Evolutionary conservation across 2,113 vertebrate genomes (phyloP), one percentile per base, ranked within the genome.

Genomic region (Ellobius talpinus): DNA sequence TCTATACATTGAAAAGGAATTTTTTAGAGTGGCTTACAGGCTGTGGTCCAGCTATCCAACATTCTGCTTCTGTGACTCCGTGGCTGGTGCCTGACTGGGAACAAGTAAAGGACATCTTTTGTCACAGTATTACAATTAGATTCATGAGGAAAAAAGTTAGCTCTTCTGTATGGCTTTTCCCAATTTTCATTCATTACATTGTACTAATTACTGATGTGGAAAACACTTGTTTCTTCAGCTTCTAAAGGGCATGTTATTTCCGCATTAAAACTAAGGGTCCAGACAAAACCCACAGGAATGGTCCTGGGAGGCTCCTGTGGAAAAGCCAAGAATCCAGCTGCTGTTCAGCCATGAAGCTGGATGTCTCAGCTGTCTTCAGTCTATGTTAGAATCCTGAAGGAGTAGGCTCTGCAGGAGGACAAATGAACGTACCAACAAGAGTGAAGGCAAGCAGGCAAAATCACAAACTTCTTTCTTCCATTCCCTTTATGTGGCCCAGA

Each of bases 201-300:
- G 55, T 45, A 61, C 39, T 87, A 47, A 31, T 12, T 68, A 82
- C 39, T 95, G 61, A 87, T 73, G 36, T 68, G 47, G 66, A 50
- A 91, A 94, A 63, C 86, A 70, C 63, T 88, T 93, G 39, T 76
- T 93, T 61, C 63, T 68, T 95, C 61, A 88, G 19, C 47, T 91
- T 72, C 73, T 87, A 72, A 89, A 89, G 23, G 26, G 66, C 33
- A 23, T 65, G 16, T 42, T 85, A 11, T 94, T 94, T 91, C 73
- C 52, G 85, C 65, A 77, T 92, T 52, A 78, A 94, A 79, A 86
- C 52, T 79, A 95, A 97, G 90, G 81, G 33, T 39, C 36, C 42
- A 42, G 76, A 63, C 23, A 36, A 61, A 61, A 82, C 52, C 86
- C 79, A 63, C 2, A 77, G 26, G 45, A 74, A 61, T 74, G 14